Evolutionary conservation across 2,797 vertebrate genomes (phyloP).

Genomic region (Gymnoscopelus microlampas): DNA sequence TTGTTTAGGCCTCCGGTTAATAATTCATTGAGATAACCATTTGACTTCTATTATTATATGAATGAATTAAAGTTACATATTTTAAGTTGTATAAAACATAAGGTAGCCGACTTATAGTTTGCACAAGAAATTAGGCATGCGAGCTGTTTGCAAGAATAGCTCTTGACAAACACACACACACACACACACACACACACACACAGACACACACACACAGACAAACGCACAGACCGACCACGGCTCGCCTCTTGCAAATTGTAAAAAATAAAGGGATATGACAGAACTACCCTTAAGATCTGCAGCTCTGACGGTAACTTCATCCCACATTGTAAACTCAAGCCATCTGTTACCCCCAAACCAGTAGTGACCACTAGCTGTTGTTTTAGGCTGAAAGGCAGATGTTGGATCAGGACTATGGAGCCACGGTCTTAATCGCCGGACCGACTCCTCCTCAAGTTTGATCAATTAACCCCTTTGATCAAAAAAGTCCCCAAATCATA

Average conservation of each 20-base stretch:
- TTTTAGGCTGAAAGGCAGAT: slow-evolving; percentile 72
- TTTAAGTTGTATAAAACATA: too few relatives aligned
- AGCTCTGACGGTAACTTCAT: slow-evolving; percentile 25
- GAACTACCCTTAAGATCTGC: not conserved
- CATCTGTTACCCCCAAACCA: slow-evolving; percentile 24
- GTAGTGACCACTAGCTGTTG: slow-evolving; percentile 72
- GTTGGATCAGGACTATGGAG: slow-evolving; percentile 68
- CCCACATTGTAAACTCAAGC: slow-evolving; percentile 39
- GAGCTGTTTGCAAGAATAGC: too few relatives aligned
- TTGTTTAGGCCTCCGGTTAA: not conserved
- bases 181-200: too few relatives aligned
- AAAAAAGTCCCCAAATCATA: slow-evolving; percentile 63
- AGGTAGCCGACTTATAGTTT: too few relatives aligned
- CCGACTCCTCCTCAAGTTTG: slow-evolving; percentile 56
- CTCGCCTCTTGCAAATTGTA: too few relatives aligned
- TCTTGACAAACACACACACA: too few relatives aligned
- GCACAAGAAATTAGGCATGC: too few relatives aligned
- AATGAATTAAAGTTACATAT: too few relatives aligned
- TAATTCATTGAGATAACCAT: too few relatives aligned
- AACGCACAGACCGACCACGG: too few relatives aligned
- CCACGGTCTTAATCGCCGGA: slow-evolving; percentile 63
- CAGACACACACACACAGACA: too few relatives aligned
- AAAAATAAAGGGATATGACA: not conserved
- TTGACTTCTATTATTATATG: too few relatives aligned
- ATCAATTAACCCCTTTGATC: slow-evolving; percentile 57